These are phyloP conservation scores for Ennomos fuscantarius DNA, from an alignment of 2,888 invertebrate genomes.

Conservation along the genomic window DNA sequence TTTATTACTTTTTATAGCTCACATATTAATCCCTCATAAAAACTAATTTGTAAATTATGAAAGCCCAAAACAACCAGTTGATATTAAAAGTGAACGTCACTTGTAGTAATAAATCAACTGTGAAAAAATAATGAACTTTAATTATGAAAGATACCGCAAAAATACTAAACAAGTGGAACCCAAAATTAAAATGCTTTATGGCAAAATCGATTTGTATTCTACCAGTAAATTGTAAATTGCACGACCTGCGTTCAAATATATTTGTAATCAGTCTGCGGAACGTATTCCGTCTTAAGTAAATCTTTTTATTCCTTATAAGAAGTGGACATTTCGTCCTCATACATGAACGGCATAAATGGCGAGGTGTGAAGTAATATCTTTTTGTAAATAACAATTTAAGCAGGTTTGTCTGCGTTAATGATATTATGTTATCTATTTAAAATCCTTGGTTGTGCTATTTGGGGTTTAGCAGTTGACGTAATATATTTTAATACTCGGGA, in stretches of 20 bases:
- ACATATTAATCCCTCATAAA: slow-evolving; percentile 19
- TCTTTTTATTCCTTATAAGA: slow-evolving; percentile 55
- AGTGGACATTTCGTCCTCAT: slow-evolving; percentile 46
- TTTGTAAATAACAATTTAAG: slow-evolving; percentile 7
- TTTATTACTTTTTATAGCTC: slow-evolving; percentile 21
- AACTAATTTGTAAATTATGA: slow-evolving; percentile 27
- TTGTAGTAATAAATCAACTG: slow-evolving; percentile 22
- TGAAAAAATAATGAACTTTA: slow-evolving; percentile 11
- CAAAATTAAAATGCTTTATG: slow-evolving; percentile 38
- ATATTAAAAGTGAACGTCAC: slow-evolving; percentile 30
- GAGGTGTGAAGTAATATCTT: slow-evolving; percentile 57
- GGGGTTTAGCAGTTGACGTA: not conserved
- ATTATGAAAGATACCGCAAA: slow-evolving; percentile 19
- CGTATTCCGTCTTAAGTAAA: slow-evolving; percentile 51
- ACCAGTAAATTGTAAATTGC: slow-evolving; percentile 47
- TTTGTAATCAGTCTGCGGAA: slow-evolving; percentile 57
- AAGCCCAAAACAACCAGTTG: slow-evolving; percentile 14
- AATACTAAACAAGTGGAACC: slow-evolving; percentile 14
- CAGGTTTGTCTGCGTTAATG: slow-evolving; percentile 5
- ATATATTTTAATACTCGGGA: too few relatives aligned
- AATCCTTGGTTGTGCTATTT: not conserved
- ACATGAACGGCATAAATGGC: slow-evolving; percentile 27
- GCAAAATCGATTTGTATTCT: slow-evolving; percentile 56
- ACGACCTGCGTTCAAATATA: slow-evolving; percentile 49
- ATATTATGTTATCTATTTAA: not conserved